A percentile compares a stretch with the other conserved stretches of the same genome.
Evolutionary conservation across 1,140 invertebrate genomes (phyloP).

Genomic region (Drosophila rhopaloa): DNA sequence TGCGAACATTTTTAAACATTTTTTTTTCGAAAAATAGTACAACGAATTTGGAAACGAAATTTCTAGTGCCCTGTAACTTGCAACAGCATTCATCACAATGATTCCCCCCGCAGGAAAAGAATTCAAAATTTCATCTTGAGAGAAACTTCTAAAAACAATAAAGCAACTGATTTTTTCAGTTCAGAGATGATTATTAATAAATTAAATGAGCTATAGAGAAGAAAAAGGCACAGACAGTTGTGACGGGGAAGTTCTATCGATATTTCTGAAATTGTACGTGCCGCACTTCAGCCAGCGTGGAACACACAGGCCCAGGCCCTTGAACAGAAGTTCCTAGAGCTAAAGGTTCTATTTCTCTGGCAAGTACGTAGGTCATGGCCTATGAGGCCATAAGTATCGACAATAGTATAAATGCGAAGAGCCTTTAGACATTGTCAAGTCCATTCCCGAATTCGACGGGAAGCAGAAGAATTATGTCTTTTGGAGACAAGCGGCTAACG

Average conservation of each 20-base stretch:
- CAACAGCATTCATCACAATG: too few relatives aligned
- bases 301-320: not conserved
- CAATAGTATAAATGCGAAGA: not conserved
- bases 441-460: not conserved
- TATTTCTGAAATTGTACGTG: not conserved
- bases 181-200: not conserved
- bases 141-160: not conserved
- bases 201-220: not conserved
- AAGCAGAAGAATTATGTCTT: not conserved
- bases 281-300: not conserved
- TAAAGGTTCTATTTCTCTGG: not conserved
- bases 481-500: not conserved
- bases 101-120: too few relatives aligned
- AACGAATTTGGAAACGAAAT: too few relatives aligned
- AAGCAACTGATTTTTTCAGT: not conserved
- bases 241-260: not conserved
- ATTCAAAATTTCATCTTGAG: too few relatives aligned
- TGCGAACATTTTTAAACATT: too few relatives aligned
- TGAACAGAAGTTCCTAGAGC: not conserved
- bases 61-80: too few relatives aligned
- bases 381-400: not conserved
- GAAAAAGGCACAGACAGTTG: not conserved
- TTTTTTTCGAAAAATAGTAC: too few relatives aligned
- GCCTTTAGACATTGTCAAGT: not conserved
- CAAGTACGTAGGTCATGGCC: not conserved